Evolutionary conservation across 2,113 vertebrate genomes (phyloP).

Genomic region (Excalfactoria chinensis): DNA sequence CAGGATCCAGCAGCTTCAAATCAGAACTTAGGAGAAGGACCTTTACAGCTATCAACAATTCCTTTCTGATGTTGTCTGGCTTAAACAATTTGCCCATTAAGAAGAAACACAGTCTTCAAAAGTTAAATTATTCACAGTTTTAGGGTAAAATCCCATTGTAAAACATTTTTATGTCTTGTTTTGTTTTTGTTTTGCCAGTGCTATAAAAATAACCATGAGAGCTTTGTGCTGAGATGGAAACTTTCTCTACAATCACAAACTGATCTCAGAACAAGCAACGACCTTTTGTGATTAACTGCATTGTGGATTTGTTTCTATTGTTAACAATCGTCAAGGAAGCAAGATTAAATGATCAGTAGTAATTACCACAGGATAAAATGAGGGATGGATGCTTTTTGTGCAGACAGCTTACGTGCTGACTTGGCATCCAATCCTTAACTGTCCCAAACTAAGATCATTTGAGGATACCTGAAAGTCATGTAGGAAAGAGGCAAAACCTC

Average conservation of each 20-base stretch:
- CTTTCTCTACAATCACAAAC: neutral
- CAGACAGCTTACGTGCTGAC: slow-evolving; percentile 10
- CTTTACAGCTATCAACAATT: neutral
- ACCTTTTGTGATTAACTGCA: neutral
- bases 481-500: neutral
- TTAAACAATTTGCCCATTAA: neutral
- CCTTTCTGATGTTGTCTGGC: neutral
- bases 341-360: neutral
- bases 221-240: slow-evolving; percentile 44
- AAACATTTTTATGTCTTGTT: neutral
- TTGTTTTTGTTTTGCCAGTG: neutral
- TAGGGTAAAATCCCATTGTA: slow-evolving; percentile 27
- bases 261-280: slow-evolving; percentile 25
- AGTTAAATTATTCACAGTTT: slow-evolving; percentile 9
- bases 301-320: neutral
- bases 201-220: neutral
- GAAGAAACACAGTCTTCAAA: neutral
- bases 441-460: neutral
- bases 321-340: neutral
- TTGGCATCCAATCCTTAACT: neutral
- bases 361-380: slow-evolving; percentile 26
- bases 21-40: neutral
- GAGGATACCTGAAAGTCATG: neutral
- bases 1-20: neutral
- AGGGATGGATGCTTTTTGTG: neutral